These are phyloP conservation scores for Strigops habroptila DNA, from an alignment of 2,113 vertebrate species.

Conservation along the genomic window DNA sequence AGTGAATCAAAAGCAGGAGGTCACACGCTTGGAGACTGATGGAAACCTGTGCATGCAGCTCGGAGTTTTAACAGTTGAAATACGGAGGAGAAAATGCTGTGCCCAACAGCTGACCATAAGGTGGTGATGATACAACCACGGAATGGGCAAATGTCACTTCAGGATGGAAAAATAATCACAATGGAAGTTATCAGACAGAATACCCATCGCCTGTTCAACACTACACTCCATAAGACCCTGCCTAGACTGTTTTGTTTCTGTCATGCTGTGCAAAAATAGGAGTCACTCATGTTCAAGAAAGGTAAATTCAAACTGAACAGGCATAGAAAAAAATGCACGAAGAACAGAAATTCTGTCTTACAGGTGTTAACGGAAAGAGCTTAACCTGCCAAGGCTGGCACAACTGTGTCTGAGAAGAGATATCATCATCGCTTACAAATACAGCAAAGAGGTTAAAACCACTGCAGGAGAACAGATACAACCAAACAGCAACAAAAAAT, in stretches of 20 bases:
- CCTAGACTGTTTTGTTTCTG: background rate
- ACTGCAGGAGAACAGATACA: background rate
- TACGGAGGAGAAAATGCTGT: background rate
- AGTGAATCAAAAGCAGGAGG: background rate
- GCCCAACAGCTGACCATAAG: background rate
- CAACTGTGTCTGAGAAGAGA: background rate
- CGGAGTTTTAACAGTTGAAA: background rate
- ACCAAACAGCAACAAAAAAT: background rate
- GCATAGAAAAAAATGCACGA: background rate
- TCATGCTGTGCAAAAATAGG: background rate
- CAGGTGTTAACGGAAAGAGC: background rate
- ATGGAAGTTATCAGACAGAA: background rate
- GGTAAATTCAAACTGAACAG: background rate
- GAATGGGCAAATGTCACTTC: fast-evolving
- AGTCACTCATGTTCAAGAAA: background rate
- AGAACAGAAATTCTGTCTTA: background rate
- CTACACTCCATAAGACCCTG: background rate
- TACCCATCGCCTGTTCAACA: background rate
- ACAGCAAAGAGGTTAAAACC: background rate
- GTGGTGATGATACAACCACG: background rate
- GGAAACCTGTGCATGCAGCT: background rate
- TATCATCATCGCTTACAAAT: background rate
- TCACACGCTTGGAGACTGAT: background rate
- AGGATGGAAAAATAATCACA: background rate
- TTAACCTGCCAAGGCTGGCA: background rate